Evolutionary conservation across 2,888 invertebrate genomes (phyloP).

Genomic region (Meteorus cinctellus): DNA sequence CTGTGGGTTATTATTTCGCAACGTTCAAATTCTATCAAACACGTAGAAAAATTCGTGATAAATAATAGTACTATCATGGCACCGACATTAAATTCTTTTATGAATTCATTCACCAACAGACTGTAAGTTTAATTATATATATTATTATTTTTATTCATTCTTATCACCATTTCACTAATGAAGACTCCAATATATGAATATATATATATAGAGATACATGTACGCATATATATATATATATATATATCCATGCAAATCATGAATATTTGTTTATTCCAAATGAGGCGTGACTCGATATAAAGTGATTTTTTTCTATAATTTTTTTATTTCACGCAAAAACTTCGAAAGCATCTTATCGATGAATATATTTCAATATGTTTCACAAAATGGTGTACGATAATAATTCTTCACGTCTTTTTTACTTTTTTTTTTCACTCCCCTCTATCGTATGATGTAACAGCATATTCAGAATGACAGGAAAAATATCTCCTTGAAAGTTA

Average conservation of each 20-base stretch:
- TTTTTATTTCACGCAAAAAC: background rate
- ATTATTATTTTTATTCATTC: constrained; percentile 38
- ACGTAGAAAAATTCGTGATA: constrained; percentile 17
- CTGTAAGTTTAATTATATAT: constrained; percentile 77
- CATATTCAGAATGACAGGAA: background rate
- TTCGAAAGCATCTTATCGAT: background rate
- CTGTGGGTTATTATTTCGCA: background rate
- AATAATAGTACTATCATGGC: constrained; percentile 71
- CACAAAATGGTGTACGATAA: constrained; percentile 14
- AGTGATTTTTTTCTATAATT: background rate
- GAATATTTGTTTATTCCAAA: constrained; percentile 7
- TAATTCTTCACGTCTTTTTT: background rate
- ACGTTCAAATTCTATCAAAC: constrained; percentile 12
- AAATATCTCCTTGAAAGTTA: background rate
- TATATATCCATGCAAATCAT: background rate
- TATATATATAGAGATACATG: no score
- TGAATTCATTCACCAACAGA: constrained; percentile 81
- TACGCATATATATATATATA: background rate
- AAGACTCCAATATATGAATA: background rate
- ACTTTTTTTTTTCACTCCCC: background rate
- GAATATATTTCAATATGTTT: constrained; percentile 4
- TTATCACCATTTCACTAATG: constrained; percentile 38
- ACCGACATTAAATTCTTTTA: constrained; percentile 78
- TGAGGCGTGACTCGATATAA: background rate
- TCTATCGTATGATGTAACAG: constrained; percentile 11